Percentiles rank a stretch among this genome's conserved stretches.
Conservation (phyloP, 2,797 vertebrate genomes). For the Centroberyx gerrardi region DNA sequence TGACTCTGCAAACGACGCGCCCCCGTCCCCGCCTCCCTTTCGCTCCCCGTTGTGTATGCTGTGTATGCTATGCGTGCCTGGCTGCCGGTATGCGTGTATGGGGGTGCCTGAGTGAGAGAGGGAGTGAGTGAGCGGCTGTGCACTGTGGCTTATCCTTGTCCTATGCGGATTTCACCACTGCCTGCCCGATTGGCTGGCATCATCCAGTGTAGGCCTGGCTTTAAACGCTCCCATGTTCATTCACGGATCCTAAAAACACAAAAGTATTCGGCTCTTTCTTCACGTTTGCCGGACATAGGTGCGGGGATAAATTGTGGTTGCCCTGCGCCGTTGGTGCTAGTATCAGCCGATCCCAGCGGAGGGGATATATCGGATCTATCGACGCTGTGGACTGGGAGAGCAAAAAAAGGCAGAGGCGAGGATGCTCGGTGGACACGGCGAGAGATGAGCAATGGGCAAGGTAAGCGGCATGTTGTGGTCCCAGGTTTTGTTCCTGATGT, state of each 20-base stretch:
- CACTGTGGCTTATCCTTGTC: conserved; percentile 63
- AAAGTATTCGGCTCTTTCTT: neutral
- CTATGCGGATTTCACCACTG: conserved; percentile 78
- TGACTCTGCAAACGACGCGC: conserved; percentile 59
- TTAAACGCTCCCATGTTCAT: conserved; percentile 10
- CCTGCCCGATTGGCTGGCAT: conserved; percentile 44
- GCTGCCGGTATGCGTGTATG: conserved; percentile 58
- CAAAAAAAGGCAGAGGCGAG: conserved; percentile 31
- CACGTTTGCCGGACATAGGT: neutral
- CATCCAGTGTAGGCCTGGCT: conserved; percentile 51
- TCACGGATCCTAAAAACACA: neutral
- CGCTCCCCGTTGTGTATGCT: conserved; percentile 42
- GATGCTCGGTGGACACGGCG: conserved; percentile 57
- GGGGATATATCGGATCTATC: conserved; percentile 8
- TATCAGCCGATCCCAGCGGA: conserved; percentile 27
- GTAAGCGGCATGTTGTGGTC: conserved; percentile 50
- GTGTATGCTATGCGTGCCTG: conserved; percentile 58
- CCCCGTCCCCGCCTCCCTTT: conserved; percentile 42
- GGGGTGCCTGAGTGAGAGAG: conserved; percentile 47
- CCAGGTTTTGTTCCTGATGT: too few species aligned
- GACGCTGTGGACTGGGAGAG: conserved; percentile 33
- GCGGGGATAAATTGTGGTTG: conserved; percentile 4
- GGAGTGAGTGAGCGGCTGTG: conserved; percentile 52
- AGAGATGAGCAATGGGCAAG: conserved; percentile 72
- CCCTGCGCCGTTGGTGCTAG: conserved; percentile 6